Conservation (phyloP, 2,113 vertebrate species). For the Cricetomys ansorgei region DNA sequence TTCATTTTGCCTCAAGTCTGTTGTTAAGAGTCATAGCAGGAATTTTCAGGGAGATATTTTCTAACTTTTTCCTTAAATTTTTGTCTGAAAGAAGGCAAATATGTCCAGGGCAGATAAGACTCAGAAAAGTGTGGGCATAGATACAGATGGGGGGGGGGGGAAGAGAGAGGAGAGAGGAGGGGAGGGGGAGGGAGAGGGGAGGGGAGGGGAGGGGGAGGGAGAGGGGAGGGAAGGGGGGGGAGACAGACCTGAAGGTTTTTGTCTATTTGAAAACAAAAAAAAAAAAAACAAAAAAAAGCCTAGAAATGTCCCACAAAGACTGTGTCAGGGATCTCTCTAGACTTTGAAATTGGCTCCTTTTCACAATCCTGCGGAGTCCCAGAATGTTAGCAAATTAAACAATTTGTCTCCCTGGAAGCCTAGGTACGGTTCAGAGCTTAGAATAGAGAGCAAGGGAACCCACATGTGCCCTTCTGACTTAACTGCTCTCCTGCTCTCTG, state of each 20-base stretch:
- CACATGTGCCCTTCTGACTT: not conserved
- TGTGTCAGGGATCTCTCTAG: not conserved
- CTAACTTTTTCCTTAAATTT: not conserved
- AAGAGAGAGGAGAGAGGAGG: not conserved
- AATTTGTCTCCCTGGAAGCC: slow-evolving; percentile 61
- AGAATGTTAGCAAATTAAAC: slow-evolving; percentile 72
- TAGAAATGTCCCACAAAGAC: not conserved
- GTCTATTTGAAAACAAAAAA: too few relatives aligned
- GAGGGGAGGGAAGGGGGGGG: not conserved
- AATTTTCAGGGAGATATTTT: not conserved
- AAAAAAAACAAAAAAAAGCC: slow-evolving; percentile 12
- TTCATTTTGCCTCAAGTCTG: slow-evolving; percentile 4
- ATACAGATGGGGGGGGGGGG: rapidly evolving
- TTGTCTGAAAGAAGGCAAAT: not conserved
- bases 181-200: not conserved
- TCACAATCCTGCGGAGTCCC: slow-evolving; percentile 45
- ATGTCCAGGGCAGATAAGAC: not conserved
- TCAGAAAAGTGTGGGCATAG: not conserved
- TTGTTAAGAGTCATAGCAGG: not conserved
- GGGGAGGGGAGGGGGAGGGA: not conserved
- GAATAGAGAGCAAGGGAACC: slow-evolving; percentile 39
- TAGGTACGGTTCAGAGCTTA: slow-evolving; percentile 21
- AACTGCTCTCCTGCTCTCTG: not conserved
- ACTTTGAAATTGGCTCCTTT: not conserved
- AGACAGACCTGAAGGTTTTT: not conserved